These are phyloP conservation scores for Octonoba sinensis DNA, from an alignment of 2,888 invertebrate genomes.

Conservation along the genomic window DNA sequence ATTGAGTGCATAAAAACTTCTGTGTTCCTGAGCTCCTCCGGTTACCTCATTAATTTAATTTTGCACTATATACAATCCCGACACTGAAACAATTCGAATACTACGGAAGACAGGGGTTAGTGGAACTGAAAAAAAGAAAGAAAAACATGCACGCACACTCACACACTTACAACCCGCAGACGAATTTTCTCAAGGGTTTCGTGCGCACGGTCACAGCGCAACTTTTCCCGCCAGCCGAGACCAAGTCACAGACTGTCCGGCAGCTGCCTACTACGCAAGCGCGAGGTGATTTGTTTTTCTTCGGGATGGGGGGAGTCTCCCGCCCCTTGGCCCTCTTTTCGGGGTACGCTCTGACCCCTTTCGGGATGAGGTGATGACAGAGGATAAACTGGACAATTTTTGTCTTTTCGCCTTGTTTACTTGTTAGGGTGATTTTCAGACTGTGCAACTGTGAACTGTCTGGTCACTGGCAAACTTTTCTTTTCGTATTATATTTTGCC, in stretches of 20 bases:
- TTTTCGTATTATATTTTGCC: too few relatives aligned
- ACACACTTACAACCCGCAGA: constrained; percentile 10
- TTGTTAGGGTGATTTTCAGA: constrained; percentile 8
- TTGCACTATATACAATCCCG: constrained; percentile 19
- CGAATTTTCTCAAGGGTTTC: constrained; percentile 35
- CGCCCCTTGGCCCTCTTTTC: too few relatives aligned
- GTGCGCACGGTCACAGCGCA: constrained; percentile 60
- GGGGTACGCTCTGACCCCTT: constrained; percentile 4
- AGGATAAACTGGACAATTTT: too few relatives aligned
- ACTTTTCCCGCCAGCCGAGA: constrained; percentile 61
- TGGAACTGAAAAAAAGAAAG: constrained; percentile 23
- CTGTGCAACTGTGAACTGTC: background rate
- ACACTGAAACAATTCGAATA: constrained; percentile 24
- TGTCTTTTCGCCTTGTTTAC: too few relatives aligned
- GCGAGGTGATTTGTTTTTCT: constrained; percentile 58
- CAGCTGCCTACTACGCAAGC: constrained; percentile 34
- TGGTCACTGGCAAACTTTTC: background rate
- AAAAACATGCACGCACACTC: constrained; percentile 49
- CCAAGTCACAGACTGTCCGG: constrained; percentile 61
- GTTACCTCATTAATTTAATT: background rate
- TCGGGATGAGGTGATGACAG: constrained; percentile 7
- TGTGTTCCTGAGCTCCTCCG: constrained; percentile 16
- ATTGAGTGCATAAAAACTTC: constrained; percentile 46
- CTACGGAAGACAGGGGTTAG: constrained; percentile 35
- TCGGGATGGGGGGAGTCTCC: background rate